phyloP scores from a whole-genome alignment of 2,797 vertebrate species.

The Brachyrhaphis roseni region DNA sequence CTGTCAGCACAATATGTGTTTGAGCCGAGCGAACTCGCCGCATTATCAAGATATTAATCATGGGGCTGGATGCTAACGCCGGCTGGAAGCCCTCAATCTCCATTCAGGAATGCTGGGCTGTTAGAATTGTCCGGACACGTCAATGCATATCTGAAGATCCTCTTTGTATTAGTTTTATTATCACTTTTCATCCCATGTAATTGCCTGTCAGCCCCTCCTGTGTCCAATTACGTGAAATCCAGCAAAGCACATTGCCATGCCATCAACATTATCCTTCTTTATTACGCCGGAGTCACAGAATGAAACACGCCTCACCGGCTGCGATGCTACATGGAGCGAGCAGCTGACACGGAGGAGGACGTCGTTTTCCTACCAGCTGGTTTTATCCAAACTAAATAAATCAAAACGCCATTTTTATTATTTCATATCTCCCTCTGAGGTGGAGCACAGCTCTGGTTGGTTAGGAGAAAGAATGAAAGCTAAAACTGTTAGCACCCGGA shows the following conservation, averaged over 20 bases:
- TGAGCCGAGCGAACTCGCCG: constrained; percentile 46
- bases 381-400: not conserved
- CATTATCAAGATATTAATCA: constrained; percentile 76
- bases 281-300: constrained; percentile 38
- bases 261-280: constrained; percentile 53
- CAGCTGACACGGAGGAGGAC: constrained; percentile 26
- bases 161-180: constrained; percentile 55
- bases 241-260: constrained; percentile 43
- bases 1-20: constrained; percentile 68
- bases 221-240: constrained; percentile 58
- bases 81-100: constrained; percentile 46
- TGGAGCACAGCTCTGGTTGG: not conserved
- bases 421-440: not conserved
- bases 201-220: constrained; percentile 50
- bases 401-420: not conserved
- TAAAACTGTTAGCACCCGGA: not conserved
- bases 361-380: not conserved
- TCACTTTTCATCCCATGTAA: constrained; percentile 54
- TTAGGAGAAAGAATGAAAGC: not conserved
- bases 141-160: constrained; percentile 38
- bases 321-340: constrained; percentile 7
- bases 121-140: constrained; percentile 33
- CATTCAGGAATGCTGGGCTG: constrained; percentile 32
- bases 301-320: constrained; percentile 31
- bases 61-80: constrained; percentile 59